Conservation (phyloP, 2,888 invertebrate genomes). For the Boloria selene region DNA sequence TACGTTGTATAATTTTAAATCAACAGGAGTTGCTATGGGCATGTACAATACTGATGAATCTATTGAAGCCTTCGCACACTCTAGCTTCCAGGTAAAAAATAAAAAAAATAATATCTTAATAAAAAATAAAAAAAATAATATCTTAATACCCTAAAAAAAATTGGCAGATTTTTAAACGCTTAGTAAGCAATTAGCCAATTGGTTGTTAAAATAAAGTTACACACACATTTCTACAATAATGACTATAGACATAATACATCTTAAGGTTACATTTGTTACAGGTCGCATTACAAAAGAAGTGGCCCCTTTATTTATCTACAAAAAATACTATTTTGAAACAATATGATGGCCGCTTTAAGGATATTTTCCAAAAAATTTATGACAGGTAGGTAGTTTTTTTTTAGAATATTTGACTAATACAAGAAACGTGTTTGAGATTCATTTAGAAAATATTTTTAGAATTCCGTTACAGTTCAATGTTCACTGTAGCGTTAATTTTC, state of each 20-base stretch:
- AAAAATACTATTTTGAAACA: conserved; percentile 95
- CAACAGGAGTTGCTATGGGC: conserved; percentile 89
- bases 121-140: background rate
- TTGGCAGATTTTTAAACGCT: too few species aligned
- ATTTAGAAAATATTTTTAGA: too few species aligned
- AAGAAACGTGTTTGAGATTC: too few species aligned
- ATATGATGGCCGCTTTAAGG: conserved; percentile 95
- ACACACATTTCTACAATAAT: too few species aligned
- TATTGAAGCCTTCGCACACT: conserved; percentile 91
- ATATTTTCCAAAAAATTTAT: conserved; percentile 94
- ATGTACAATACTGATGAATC: conserved; percentile 97
- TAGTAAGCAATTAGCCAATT: too few species aligned
- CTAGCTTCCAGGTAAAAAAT: conserved; percentile 87
- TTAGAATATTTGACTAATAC: background rate
- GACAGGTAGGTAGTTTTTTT: conserved; percentile 81
- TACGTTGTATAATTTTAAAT: conserved; percentile 87
- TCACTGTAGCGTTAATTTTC: too few species aligned
- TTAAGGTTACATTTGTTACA: conserved; percentile 45
- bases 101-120: background rate
- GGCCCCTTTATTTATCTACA: conserved; percentile 94
- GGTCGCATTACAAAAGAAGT: conserved; percentile 91
- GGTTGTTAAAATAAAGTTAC: too few species aligned
- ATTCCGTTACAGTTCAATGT: too few species aligned
- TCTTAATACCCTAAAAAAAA: background rate
- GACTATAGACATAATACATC: too few species aligned